Base-by-base conservation (phyloP, 1,140 invertebrate species). In the Zaprionus kolodkinae region DNA sequence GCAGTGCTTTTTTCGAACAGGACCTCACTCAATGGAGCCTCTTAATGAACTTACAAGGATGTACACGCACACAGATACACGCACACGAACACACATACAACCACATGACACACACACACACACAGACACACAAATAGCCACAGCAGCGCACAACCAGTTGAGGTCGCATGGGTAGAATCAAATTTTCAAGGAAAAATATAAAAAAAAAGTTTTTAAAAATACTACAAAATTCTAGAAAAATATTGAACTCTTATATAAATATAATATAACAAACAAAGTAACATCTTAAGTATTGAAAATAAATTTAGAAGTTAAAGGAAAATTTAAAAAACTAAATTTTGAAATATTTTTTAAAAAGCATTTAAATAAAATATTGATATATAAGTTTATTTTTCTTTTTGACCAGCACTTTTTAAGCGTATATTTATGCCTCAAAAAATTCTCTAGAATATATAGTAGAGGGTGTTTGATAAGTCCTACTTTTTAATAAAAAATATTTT, bases 31-130 rank as follows among this genome's bases (percentile, higher is more conserved):
- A 74, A 62, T 69, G 65, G 56, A 50, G 38, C 38, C 56, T 64
- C 54, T 63, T 83, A 83, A 83, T 83, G 80, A 83, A 83, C 80
- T 68, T 62, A 67, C 80, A 72, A 84, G 72, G 63, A 83, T 67
- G 43, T 61, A 63, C 65, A 40, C 56, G 59, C 15, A 50, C 55
- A 50, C n/a, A 65, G 25, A 55, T 30, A 66, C 12, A 43, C n/a
- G 21, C 15, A 55, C 10, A 50, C 33, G 56, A 10, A 63, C 15
- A 40, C 25, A 66, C 21, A 25, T 30, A 48, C 40, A 15, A 1
- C n/a, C 6, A 59, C 54, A 64, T 10, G 48, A 6, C 43, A 67
- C 55, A 55, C 12, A 11, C 17, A 17, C 30, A 25, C 45, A 54
- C 36, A 21, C 21, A 21, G 21, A 21, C 2, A 21, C 21, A 21